A percentile compares a stretch with the other conserved stretches of the same genome.
Evolutionary conservation across 2,113 vertebrate species (phyloP).

Genomic region (Heterochromis multidens): DNA sequence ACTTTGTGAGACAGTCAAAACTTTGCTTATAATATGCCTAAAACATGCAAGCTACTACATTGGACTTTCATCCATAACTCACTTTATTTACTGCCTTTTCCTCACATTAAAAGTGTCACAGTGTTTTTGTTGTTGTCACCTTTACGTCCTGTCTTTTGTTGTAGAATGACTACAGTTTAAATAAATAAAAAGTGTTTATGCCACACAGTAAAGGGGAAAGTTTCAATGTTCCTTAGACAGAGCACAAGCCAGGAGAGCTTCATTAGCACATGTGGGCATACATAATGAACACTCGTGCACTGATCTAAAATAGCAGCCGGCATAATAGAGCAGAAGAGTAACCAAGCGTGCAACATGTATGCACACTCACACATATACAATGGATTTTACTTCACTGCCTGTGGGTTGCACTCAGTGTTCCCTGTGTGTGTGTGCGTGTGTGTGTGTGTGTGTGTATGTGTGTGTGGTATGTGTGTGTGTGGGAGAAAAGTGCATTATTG

Average conservation of each 20-base stretch:
- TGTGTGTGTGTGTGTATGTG: background rate
- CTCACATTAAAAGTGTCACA: background rate
- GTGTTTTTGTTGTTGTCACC: background rate
- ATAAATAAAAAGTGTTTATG: background rate
- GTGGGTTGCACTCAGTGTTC: slow-evolving; percentile 42
- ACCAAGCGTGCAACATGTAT: slow-evolving; percentile 19
- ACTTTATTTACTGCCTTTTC: background rate
- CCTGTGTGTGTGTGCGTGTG: slow-evolving; percentile 18
- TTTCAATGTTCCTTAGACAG: slow-evolving; percentile 26
- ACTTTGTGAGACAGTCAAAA: background rate
- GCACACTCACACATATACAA: slow-evolving; percentile 18
- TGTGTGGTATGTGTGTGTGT: background rate
- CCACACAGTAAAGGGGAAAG: background rate
- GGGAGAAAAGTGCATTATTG: slow-evolving; percentile 53
- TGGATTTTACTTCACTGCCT: slow-evolving; percentile 43
- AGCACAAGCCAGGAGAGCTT: slow-evolving; percentile 27
- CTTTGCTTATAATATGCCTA: background rate
- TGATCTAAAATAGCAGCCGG: slow-evolving; percentile 47
- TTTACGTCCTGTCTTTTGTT: background rate
- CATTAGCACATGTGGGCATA: slow-evolving; percentile 46
- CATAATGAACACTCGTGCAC: slow-evolving; percentile 26
- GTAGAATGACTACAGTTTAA: background rate
- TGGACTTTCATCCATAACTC: background rate
- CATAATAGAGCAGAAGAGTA: slow-evolving; percentile 24
- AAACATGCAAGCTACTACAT: background rate